Percentiles rank a stretch among this genome's conserved stretches.
Conservation (phyloP, 30 jellyfish, hydroid and myxozoan genomes). For the Rhopilema esculentum region DNA sequence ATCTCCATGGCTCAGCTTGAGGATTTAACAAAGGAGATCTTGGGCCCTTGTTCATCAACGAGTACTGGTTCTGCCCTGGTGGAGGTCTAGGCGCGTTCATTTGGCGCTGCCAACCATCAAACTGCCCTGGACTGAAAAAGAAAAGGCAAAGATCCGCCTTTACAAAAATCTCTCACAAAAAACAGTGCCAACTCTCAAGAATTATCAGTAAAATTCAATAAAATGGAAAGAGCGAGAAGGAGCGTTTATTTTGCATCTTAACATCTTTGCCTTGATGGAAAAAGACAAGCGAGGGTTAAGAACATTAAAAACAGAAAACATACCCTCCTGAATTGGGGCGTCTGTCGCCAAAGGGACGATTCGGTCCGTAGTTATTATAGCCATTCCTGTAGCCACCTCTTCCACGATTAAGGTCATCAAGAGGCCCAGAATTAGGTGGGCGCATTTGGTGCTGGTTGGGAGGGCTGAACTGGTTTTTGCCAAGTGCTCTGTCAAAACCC, state of each 20-base stretch:
- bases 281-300: too few species aligned
- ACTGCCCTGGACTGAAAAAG: slow-evolving; percentile 55
- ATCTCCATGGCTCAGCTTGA: slow-evolving; percentile 95
- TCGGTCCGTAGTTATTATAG: slow-evolving; percentile 57
- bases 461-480: slow-evolving; percentile 65
- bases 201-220: too few species aligned
- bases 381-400: slow-evolving; percentile 68
- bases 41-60: slow-evolving; percentile 80
- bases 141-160: neutral
- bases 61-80: slow-evolving; percentile 57
- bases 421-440: slow-evolving; percentile 56
- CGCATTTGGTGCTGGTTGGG: slow-evolving; percentile 63
- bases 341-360: slow-evolving; percentile 66
- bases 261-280: too few species aligned
- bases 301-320: neutral
- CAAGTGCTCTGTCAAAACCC: slow-evolving; percentile 60
- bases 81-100: slow-evolving; percentile 65
- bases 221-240: too few species aligned
- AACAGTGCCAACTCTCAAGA: neutral
- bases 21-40: slow-evolving; percentile 93
- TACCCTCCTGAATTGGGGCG: slow-evolving; percentile 76
- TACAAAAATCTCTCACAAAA: neutral
- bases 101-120: slow-evolving; percentile 85
- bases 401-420: slow-evolving; percentile 62
- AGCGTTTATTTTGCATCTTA: too few species aligned